Evolutionary conservation across 2,113 vertebrate genomes (phyloP), one percentile per base, ranked within the genome.

Genomic region (Microcebus murinus): DNA sequence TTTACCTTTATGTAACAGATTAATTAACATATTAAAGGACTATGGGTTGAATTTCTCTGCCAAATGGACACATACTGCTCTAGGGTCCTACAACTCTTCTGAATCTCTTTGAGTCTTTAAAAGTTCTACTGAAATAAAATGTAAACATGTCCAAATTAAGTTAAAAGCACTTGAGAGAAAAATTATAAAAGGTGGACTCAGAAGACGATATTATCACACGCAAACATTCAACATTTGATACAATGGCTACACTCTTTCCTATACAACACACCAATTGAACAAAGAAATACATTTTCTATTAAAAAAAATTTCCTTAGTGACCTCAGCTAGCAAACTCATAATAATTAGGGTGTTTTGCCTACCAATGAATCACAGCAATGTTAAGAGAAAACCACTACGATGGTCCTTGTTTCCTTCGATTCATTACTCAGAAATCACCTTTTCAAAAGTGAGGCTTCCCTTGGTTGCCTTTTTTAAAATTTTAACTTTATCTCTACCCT

Each of bases 81-180:
- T 77, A 87, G 36, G 42, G 9, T 63, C 63, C 36, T 87, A 12
- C 39, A 84, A 76, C 50, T 70, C 71, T 39, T 95, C 10, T 79
- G 21, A 57, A 67, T 76, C 13, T 34, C 67, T 94, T 13, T 50
- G 48, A 80, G 9, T 88, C 29, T 70, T 81, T 71, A 52, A 76
- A 85, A 76, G 25, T 42, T 96, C 45, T 80, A 85, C 39, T 71
- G 36, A 84, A 91, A 87, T 67, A 57, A 90, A 76, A 87, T 21
- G 23, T 42, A 87, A 86, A 86, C 31, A 90, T 36, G 29, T 73
- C n/a, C 45, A 61, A 76, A 94, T 79, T 65, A 92, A 82, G 67
- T 91, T 67, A 89, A 95, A 90, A 79, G 34, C 20, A 65, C 11
- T 36, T 48, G 68, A 83, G 36, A 87, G 70, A 71, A 7, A 97